These are phyloP conservation scores for Drosophila demipolita DNA, from an alignment of 2,888 invertebrate genomes.

Conservation along the genomic window DNA sequence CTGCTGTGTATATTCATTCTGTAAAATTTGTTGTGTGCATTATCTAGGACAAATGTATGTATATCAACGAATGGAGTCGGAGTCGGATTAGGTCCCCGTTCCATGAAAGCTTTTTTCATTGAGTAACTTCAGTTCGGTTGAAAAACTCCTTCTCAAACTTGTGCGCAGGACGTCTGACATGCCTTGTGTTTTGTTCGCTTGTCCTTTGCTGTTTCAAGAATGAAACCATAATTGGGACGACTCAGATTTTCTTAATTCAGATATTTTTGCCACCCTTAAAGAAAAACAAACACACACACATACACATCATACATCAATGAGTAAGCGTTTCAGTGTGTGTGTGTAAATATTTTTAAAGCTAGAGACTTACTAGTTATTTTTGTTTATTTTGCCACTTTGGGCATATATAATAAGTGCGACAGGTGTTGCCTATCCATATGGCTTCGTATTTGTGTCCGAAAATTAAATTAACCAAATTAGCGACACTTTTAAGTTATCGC, in stretches of 20 bases:
- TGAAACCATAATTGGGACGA: slow-evolving; percentile 39
- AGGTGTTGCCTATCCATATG: slow-evolving; percentile 49
- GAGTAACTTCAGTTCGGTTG: slow-evolving; percentile 60
- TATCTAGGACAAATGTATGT: slow-evolving; percentile 73
- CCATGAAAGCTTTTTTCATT: slow-evolving; percentile 73
- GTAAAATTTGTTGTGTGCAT: slow-evolving; percentile 54
- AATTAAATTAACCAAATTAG: slow-evolving; percentile 76
- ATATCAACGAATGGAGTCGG: slow-evolving; percentile 24
- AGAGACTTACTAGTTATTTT: slow-evolving; percentile 55
- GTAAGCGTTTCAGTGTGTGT: slow-evolving; percentile 1
- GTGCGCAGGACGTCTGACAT: slow-evolving; percentile 70
- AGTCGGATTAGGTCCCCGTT: slow-evolving; percentile 31
- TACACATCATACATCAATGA: slow-evolving; percentile 41
- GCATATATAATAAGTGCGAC: slow-evolving; percentile 32
- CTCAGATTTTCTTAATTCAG: slow-evolving; percentile 31
- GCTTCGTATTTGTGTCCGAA: slow-evolving; percentile 57
- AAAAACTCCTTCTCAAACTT: slow-evolving; percentile 65
- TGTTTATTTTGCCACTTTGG: slow-evolving; percentile 36
- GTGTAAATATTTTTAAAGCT: slow-evolving; percentile 59
- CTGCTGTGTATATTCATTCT: slow-evolving; percentile 63
- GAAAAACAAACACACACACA: slow-evolving; percentile 7
- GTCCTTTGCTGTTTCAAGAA: slow-evolving; percentile 47
- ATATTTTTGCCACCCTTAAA: slow-evolving; percentile 51
- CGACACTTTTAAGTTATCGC: slow-evolving; percentile 73
- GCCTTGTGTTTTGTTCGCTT: slow-evolving; percentile 49